Base-by-base conservation (phyloP, 1,140 invertebrate genomes). In the Drosophila prosaltans region DNA sequence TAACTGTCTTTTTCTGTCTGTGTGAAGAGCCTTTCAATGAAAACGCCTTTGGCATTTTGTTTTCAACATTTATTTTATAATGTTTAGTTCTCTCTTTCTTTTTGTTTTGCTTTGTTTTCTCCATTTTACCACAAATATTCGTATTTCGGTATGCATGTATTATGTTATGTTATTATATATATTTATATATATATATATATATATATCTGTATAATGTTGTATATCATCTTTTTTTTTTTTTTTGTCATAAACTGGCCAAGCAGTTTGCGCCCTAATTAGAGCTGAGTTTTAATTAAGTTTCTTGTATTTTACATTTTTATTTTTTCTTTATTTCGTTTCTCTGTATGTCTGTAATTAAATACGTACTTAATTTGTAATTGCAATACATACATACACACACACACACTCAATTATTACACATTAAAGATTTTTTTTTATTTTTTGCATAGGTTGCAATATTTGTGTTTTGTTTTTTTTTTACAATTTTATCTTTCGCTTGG, bases 41-140 rank as follows among this genome's bases (percentile, higher is more conserved):
- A 77, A 86, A 88, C 36, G 59, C 63, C 55, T 45, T 30, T 36
- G 51, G 61, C 16, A 58, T 65, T 83, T 79, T 80, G 84, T 88
- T 88, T 88, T 89, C 68, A 89, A 89, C 84, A 89, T 89, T 89
- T 89, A 89, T 89, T 89, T 89, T 70, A 26, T 73, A 77, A 76
- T 72, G 65, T 77, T 79, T 67, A 58, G 32, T 58, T 67, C 16
- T 45, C 39, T 40, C 2, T 58, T 43, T 73, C 78, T 77, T 80
- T 80, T 82, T 58, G 41, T 88, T 79, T 59, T 72, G 75, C 89
- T 88, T 48, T 48, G 1, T 48, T 24, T 51, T 51, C 21, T 51
- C n/a, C 45, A 43, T 43, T 51, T 51, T 89, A 88, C 84, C 84
- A 89, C 84, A 89, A 89, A 89, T 89, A 89, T 78, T 84, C 64